Evolutionary conservation across 2,113 vertebrate species (phyloP), one percentile per base, ranked within the genome.

Genomic region (Brachirus orientalis): DNA sequence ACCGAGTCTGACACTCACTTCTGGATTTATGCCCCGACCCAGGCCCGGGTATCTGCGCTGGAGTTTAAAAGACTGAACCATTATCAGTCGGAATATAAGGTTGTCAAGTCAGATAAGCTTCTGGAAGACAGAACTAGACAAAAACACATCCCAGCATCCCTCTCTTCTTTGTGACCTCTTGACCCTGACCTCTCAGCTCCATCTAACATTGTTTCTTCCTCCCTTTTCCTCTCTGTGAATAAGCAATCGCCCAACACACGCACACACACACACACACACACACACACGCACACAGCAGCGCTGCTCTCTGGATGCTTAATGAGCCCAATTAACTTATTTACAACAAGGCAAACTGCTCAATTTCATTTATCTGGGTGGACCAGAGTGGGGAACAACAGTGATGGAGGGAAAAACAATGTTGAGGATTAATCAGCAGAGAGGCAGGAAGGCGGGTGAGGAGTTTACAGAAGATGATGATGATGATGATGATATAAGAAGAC

Each of bases 251-350:
- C 28, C 28, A 14, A 10, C 37, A 38, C 10, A 38, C 37, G 8
- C 43, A 14, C 3, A 45, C 43, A 45, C 43, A 45, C 16, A 16
- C 44, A n/a, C 44, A 45, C 44, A 45, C 14, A n/a, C 44, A 45
- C 13, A 45, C 44, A 16, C 44, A 16, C 44, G 56, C 74, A 19
- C 17, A 1, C 20, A 2, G n/a, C n/a, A n/a, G n/a, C n/a, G n/a
- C n/a, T n/a, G n/a, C n/a, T n/a, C n/a, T n/a, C n/a, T n/a, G 36
- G 71, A 82, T 60, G 54, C 63, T 71, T 78, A 83, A 86, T 77
- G 72, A 79, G 73, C 56, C 80, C 77, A 76, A 86, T 85, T 80
- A 80, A 72, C 69, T 74, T 57, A 83, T 70, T 71, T 63, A 80
- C 66, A 73, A 70, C 61, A 45, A 70, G 58, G 66, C 53, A 51